These are phyloP conservation scores for Drepana falcataria DNA, from an alignment of 2,888 invertebrate genomes.

Conservation along the genomic window DNA sequence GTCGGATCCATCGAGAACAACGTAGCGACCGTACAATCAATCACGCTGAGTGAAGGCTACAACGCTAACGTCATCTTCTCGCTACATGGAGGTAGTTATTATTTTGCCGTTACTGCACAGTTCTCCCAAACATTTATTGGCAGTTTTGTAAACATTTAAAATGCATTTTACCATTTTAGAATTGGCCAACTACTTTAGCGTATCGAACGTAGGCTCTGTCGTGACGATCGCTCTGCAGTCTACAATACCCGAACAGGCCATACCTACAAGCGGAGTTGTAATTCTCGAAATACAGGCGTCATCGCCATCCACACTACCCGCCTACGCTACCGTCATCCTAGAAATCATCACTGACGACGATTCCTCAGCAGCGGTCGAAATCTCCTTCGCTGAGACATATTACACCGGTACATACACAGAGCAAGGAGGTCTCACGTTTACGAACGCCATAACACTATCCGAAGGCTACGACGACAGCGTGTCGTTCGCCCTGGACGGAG, in stretches of 20 bases:
- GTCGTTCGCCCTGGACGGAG: constrained; percentile 23
- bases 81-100: constrained; percentile 18
- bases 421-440: constrained; percentile 11
- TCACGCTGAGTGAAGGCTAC: constrained; percentile 24
- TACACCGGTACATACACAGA: constrained; percentile 22
- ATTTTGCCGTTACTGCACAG: not conserved
- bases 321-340: constrained; percentile 20
- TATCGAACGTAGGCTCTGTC: constrained; percentile 5
- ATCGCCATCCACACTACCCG: constrained; percentile 13
- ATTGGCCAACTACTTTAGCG: constrained; percentile 14
- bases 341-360: constrained; percentile 11
- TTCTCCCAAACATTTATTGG: too few relatives aligned
- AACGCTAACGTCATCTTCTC: constrained; percentile 17
- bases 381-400: constrained; percentile 18
- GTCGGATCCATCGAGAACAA: constrained; percentile 19
- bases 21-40: constrained; percentile 13
- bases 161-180: constrained; percentile 13
- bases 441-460: constrained; percentile 12
- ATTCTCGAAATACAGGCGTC: constrained; percentile 22
- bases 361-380: constrained; percentile 5
- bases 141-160: too few relatives aligned
- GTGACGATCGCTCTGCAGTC: constrained; percentile 13
- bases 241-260: constrained; percentile 17
- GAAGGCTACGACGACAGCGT: constrained; percentile 23
- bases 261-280: constrained; percentile 19